Percentiles rank a stretch among this genome's conserved stretches.
Conservation (phyloP, 2,113 vertebrate species). For the Microcebus ravelobensis region DNA sequence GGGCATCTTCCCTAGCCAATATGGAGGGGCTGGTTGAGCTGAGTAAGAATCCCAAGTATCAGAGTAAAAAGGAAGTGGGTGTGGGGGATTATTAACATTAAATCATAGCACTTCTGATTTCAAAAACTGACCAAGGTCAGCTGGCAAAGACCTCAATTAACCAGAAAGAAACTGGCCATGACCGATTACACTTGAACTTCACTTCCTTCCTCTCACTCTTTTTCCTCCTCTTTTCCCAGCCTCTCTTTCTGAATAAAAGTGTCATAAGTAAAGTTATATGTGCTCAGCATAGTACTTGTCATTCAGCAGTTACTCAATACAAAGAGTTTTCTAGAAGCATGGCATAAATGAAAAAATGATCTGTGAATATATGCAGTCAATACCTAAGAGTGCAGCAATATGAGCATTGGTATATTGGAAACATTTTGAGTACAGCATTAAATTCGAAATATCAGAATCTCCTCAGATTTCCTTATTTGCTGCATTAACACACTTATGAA, state of each 20-base stretch:
- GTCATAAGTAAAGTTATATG: background rate
- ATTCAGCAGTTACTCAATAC: background rate
- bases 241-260: background rate
- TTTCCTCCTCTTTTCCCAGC: background rate
- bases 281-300: background rate
- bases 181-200: background rate
- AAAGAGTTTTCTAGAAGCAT: background rate
- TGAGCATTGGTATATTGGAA: background rate
- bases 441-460: background rate
- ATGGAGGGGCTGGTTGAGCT: background rate
- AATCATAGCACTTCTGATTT: background rate
- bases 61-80: background rate
- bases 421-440: background rate
- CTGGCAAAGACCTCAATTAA: background rate
- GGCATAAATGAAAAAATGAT: background rate
- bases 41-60: background rate
- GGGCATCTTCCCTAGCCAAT: background rate
- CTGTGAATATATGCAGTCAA: background rate
- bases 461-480: background rate
- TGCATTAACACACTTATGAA: background rate
- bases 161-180: background rate
- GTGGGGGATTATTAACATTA: background rate
- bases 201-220: background rate
- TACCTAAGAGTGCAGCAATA: background rate
- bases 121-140: constrained; percentile 29